phyloP scores from a whole-genome alignment of 1,140 invertebrate genomes.

The Phortica variegata region DNA sequence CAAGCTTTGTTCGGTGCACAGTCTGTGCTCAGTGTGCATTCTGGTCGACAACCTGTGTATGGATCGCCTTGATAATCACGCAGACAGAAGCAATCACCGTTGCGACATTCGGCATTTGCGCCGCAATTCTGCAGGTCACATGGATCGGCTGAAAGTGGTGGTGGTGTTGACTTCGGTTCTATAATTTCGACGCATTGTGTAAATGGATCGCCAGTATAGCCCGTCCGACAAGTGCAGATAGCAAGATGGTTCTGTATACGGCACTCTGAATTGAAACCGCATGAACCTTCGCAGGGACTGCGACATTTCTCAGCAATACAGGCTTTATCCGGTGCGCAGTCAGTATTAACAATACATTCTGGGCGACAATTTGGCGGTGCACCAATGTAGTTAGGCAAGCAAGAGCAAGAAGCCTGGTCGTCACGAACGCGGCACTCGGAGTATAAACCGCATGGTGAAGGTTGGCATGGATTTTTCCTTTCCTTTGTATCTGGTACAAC shows the following conservation, averaged over 20 bases:
- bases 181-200: constrained; percentile 66
- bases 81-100: constrained; percentile 67
- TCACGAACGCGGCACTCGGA: constrained; percentile 66
- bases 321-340: constrained; percentile 75
- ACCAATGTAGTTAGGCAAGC: constrained; percentile 73
- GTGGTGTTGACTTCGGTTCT: constrained; percentile 61
- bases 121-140: constrained; percentile 78
- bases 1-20: constrained; percentile 75
- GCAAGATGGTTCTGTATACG: constrained; percentile 75
- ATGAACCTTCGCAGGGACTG: constrained; percentile 77
- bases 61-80: constrained; percentile 68
- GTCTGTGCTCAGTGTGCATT: constrained; percentile 82
- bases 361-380: constrained; percentile 76
- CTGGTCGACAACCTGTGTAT: constrained; percentile 72
- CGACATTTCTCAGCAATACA: constrained; percentile 77
- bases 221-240: constrained; percentile 69
- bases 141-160: constrained; percentile 61
- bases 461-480: constrained; percentile 71
- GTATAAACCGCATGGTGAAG: constrained; percentile 77
- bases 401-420: constrained; percentile 72
- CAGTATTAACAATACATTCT: constrained; percentile 77
- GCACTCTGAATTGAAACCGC: constrained; percentile 74
- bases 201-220: constrained; percentile 73
- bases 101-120: constrained; percentile 71
- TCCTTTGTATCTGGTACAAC: constrained; percentile 57